phyloP scores from a whole-genome alignment of 2,888 invertebrate species.

The Dicyrtoma fusca region DNA sequence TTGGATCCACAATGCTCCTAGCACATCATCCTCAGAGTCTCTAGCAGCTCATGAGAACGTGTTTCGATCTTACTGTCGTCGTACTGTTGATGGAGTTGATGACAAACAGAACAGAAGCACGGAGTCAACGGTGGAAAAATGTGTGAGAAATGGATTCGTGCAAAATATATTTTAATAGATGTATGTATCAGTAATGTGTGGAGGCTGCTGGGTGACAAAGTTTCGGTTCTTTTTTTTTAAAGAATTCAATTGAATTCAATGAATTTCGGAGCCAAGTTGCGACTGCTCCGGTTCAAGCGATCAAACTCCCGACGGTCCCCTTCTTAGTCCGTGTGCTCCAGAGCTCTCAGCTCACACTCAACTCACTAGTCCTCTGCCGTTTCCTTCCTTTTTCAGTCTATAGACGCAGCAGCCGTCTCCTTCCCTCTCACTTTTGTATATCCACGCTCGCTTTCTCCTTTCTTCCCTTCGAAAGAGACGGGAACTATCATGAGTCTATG shows the following conservation, averaged over 20 bases:
- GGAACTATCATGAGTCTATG: too few relatives aligned
- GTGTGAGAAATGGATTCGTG: neutral
- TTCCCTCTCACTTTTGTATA: too few relatives aligned
- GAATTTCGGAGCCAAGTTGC: constrained; percentile 22
- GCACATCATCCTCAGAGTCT: too few relatives aligned
- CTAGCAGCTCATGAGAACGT: too few relatives aligned
- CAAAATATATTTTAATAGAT: neutral
- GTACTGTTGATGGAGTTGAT: too few relatives aligned
- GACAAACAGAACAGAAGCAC: constrained; percentile 1
- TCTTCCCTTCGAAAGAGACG: too few relatives aligned
- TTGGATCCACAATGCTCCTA: too few relatives aligned
- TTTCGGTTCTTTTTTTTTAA: neutral
- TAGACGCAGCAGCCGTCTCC: too few relatives aligned
- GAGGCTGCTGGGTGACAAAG: neutral
- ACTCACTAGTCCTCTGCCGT: neutral
- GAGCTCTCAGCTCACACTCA: constrained; percentile 5
- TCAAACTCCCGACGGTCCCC: neutral
- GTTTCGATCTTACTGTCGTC: too few relatives aligned
- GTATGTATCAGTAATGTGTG: neutral
- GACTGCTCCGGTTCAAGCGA: constrained; percentile 28
- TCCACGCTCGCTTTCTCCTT: too few relatives aligned
- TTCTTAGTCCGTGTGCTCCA: constrained; percentile 13
- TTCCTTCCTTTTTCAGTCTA: neutral
- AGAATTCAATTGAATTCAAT: constrained; percentile 18
- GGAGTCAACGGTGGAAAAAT: constrained; percentile 23